Evolutionary conservation across 1,140 invertebrate genomes (phyloP).

Genomic region (Drosophila parvula): DNA sequence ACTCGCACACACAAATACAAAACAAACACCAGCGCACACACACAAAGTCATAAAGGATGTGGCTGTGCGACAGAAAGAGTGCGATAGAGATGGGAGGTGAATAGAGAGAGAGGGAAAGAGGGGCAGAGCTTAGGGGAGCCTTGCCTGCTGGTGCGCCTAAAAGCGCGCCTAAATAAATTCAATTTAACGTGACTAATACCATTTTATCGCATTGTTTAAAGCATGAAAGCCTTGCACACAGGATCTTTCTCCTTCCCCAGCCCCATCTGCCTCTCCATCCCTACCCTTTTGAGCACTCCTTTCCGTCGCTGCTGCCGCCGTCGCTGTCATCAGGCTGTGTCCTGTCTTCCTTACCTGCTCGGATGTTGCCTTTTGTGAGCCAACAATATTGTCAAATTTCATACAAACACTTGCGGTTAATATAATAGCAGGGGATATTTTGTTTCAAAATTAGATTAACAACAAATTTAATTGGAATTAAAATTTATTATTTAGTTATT

Average conservation of each 20-base stretch:
- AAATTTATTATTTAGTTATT: neutral
- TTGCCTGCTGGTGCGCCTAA: conserved; percentile 66
- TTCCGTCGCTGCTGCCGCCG: conserved; percentile 1
- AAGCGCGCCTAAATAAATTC: conserved; percentile 82
- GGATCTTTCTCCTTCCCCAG: conserved; percentile 21
- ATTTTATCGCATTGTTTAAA: conserved; percentile 83
- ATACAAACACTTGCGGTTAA: conserved; percentile 40
- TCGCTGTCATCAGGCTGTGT: conserved; percentile 14
- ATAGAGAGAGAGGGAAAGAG: neutral
- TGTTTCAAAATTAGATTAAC: neutral
- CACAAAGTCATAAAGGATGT: conserved; percentile 30
- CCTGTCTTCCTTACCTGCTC: conserved; percentile 42
- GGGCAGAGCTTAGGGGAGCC: conserved; percentile 16
- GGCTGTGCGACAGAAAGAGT: neutral
- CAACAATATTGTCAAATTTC: conserved; percentile 80
- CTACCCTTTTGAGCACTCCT: neutral
- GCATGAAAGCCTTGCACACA: conserved; percentile 71
- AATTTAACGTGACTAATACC: conserved; percentile 83
- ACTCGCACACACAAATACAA: conserved; percentile 49
- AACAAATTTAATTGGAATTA: neutral
- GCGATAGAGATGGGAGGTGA: no score
- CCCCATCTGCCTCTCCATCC: neutral
- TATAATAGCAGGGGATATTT: neutral
- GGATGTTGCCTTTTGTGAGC: conserved; percentile 57
- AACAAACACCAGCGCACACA: conserved; percentile 13